Conservation (phyloP, 2,888 invertebrate genomes). For the Malthinus flaveolus region DNA sequence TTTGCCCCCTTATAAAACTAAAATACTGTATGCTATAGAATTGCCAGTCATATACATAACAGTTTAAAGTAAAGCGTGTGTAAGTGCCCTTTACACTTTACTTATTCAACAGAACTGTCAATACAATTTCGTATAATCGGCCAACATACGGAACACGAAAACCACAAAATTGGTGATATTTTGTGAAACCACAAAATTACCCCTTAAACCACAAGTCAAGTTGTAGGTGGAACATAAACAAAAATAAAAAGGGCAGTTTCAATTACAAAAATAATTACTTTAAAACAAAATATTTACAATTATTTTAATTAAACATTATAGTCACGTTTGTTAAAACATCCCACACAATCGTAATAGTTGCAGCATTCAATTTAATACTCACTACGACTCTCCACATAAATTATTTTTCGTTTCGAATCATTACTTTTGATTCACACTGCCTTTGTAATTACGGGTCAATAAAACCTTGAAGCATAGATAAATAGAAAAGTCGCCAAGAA, state of each 20-base stretch:
- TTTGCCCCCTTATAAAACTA: too few relatives aligned
- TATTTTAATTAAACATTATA: constrained; percentile 12
- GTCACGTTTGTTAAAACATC: constrained; percentile 13
- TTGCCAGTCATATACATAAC: too few relatives aligned
- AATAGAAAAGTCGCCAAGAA: too few relatives aligned
- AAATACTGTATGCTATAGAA: too few relatives aligned
- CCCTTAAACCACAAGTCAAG: background rate
- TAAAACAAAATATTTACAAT: constrained; percentile 9
- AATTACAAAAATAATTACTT: constrained; percentile 9
- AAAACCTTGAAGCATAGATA: background rate
- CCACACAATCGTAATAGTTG: too few relatives aligned
- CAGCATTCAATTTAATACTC: background rate
- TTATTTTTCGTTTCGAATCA: constrained; percentile 5
- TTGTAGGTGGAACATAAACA: constrained; percentile 6
- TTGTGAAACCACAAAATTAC: constrained; percentile 7
- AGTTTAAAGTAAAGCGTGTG: too few relatives aligned
- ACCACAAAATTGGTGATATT: constrained; percentile 13
- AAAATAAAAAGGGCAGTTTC: background rate
- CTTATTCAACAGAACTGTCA: constrained; percentile 4
- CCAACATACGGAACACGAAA: constrained; percentile 8
- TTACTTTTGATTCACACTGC: constrained; percentile 4
- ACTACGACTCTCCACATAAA: background rate
- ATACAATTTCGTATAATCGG: background rate
- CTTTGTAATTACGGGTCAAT: background rate
- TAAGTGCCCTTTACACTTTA: background rate